phyloP scores from a whole-genome alignment of 1,140 invertebrate genomes.

The Whitmania pigra region DNA sequence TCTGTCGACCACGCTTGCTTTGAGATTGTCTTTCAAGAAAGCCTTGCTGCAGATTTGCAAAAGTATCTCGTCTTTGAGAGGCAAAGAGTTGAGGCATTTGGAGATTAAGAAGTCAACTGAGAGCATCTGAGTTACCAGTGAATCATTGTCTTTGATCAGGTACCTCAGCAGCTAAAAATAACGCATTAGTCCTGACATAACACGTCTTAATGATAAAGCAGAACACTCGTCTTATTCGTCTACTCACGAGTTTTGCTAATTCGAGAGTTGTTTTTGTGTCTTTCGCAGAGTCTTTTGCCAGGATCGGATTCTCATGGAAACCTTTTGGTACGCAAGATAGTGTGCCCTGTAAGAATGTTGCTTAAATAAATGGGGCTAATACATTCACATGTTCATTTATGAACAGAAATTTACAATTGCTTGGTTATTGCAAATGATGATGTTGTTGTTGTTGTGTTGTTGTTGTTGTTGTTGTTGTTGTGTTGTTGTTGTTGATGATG shows the following conservation, averaged over 20 bases:
- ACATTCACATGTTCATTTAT: too few species aligned
- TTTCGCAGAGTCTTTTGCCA: neutral
- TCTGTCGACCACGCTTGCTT: neutral
- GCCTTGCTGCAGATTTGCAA: slow-evolving; percentile 4
- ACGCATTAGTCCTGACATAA: neutral
- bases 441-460: too few species aligned
- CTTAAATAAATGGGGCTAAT: too few species aligned
- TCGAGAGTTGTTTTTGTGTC: neutral
- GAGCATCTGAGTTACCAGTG: neutral
- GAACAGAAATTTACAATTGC: too few species aligned
- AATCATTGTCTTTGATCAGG: neutral
- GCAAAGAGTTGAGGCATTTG: neutral
- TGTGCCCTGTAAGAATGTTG: neutral
- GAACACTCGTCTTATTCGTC: neutral
- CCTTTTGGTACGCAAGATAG: neutral
- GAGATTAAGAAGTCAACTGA: neutral
- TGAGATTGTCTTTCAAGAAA: neutral
- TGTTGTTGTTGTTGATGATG: too few species aligned
- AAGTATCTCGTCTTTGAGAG: neutral
- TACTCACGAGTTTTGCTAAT: slow-evolving; percentile 1
- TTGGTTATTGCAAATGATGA: too few species aligned
- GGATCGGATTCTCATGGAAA: neutral
- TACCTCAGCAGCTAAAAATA: slow-evolving; percentile 5
- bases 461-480: too few species aligned
- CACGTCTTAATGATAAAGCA: too few species aligned